Conservation (phyloP, 2,113 vertebrate genomes). For the Smithornis capensis region DNA sequence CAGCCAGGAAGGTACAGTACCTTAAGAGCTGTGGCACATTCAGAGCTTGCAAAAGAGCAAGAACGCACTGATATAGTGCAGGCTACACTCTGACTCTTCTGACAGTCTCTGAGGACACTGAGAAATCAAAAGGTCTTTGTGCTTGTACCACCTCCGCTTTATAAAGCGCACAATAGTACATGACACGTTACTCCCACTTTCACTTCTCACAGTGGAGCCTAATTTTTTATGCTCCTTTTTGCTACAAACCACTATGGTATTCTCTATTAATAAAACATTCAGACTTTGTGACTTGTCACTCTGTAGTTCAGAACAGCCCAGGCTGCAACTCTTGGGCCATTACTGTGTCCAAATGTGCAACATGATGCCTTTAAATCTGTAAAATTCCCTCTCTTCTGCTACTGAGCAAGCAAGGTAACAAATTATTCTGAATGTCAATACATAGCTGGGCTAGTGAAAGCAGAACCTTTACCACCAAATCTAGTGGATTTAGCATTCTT, state of each 20-base stretch:
- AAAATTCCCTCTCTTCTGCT: not conserved
- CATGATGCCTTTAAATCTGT: not conserved
- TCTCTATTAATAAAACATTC: not conserved
- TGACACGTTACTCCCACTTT: constrained; percentile 23
- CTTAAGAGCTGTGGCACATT: not conserved
- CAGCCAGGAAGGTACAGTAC: not conserved
- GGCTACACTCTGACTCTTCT: not conserved
- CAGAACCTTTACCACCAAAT: not conserved
- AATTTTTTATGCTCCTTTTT: not conserved
- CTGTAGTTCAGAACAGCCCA: not conserved
- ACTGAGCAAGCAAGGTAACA: not conserved
- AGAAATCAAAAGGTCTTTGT: constrained; percentile 47
- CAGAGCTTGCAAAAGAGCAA: not conserved
- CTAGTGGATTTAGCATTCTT: not conserved
- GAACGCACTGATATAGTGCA: not conserved
- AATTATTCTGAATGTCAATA: not conserved
- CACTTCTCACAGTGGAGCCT: not conserved
- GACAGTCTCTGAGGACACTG: constrained; percentile 21
- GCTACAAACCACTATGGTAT: not conserved
- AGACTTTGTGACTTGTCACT: not conserved
- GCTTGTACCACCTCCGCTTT: constrained; percentile 32
- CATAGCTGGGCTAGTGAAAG: not conserved
- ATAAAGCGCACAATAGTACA: not conserved
- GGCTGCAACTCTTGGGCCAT: not conserved
- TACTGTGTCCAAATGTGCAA: not conserved